Conservation (phyloP, 2,797 vertebrate genomes). For the Heterohyrax brucei region DNA sequence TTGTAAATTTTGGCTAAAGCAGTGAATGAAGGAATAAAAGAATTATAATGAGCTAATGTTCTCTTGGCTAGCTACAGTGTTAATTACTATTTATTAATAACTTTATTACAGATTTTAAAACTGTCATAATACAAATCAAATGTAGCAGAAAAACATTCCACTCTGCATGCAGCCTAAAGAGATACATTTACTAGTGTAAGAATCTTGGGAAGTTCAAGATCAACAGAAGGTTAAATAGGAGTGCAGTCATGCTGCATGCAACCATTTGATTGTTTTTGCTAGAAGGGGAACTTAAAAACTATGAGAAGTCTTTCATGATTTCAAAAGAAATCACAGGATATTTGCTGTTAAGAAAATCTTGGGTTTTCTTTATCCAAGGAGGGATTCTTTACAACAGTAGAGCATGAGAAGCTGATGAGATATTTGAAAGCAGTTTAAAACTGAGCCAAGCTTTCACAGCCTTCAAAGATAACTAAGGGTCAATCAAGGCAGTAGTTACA, state of each 20-base stretch:
- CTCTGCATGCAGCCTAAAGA: too few species aligned
- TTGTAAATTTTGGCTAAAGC: neutral
- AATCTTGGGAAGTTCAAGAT: neutral
- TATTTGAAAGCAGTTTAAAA: neutral
- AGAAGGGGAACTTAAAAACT: neutral
- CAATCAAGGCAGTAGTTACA: neutral
- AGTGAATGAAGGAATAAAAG: neutral
- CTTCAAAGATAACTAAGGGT: neutral
- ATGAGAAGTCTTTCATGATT: neutral
- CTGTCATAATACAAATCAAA: neutral
- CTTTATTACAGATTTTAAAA: neutral
- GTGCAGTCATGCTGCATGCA: neutral
- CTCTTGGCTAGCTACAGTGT: neutral
- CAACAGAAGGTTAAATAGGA: neutral
- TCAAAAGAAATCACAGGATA: neutral
- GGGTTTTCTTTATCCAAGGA: neutral
- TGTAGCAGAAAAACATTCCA: neutral
- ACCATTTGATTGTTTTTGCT: neutral
- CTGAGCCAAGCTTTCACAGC: neutral
- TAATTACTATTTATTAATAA: too few species aligned
- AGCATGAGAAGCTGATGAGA: neutral
- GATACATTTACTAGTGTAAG: too few species aligned
- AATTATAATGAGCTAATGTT: neutral
- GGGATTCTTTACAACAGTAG: neutral
- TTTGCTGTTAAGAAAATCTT: neutral